phyloP scores from a whole-genome alignment of 2,113 vertebrate genomes.

The Gila orcuttii region DNA sequence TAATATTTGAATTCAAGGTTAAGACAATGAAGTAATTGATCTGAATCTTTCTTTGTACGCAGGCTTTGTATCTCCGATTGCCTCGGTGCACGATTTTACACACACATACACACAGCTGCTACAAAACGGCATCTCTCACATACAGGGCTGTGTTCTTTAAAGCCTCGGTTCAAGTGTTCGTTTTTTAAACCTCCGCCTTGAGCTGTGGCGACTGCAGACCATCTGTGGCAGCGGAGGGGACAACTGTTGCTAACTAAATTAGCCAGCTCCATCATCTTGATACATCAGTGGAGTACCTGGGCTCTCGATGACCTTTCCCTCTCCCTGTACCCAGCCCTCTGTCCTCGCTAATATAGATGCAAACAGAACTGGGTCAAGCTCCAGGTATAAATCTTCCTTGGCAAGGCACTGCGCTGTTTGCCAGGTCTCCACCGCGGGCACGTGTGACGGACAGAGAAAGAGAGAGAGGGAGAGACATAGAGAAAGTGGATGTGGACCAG shows the following conservation, averaged over 20 bases:
- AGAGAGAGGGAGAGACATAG: constrained; percentile 58
- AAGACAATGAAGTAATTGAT: not conserved
- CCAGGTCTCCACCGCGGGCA: constrained; percentile 87
- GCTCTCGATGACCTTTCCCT: constrained; percentile 93
- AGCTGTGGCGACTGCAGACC: constrained; percentile 81
- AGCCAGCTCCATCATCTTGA: constrained; percentile 96
- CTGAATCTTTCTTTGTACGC: not conserved
- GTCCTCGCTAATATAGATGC: constrained; percentile 92
- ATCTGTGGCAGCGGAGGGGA: constrained; percentile 92
- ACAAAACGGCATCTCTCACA: not conserved
- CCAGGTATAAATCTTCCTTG: constrained; percentile 93
- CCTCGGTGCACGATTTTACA: not conserved
- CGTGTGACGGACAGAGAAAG: constrained; percentile 79
- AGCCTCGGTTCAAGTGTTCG: constrained; percentile 51
- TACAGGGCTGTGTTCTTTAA: constrained; percentile 1
- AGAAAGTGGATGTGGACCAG: constrained; percentile 74
- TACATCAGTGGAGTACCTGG: constrained; percentile 87
- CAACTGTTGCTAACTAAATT: constrained; percentile 98
- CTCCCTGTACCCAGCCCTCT: constrained; percentile 87
- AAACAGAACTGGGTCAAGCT: constrained; percentile 96
- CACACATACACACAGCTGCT: not conserved
- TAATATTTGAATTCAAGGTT: too few relatives aligned
- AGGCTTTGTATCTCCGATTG: not conserved
- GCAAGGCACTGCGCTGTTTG: constrained; percentile 79
- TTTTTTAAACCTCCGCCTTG: constrained; percentile 81